A percentile compares a stretch with the other conserved stretches of the same genome.
Evolutionary conservation across 2,113 vertebrate species (phyloP).

Genomic region (Uria aalge): DNA sequence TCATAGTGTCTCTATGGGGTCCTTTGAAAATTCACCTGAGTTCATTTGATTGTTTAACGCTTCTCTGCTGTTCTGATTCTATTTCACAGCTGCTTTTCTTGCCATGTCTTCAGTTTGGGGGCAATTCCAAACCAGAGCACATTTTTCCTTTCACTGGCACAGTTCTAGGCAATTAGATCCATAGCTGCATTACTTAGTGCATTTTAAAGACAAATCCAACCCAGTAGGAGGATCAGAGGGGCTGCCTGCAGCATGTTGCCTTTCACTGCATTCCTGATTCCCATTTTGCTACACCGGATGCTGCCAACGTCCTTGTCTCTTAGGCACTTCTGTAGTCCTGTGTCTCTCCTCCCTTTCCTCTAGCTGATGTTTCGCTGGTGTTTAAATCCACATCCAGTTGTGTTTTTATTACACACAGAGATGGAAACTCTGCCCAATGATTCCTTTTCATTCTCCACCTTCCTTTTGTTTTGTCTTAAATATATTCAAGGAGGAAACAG

Average conservation of each 20-base stretch:
- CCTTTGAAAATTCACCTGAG: not conserved
- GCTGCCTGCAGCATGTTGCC: not conserved
- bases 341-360: not conserved
- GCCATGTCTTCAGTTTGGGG: not conserved
- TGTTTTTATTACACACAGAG: not conserved
- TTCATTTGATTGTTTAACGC: not conserved
- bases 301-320: not conserved
- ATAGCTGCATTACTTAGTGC: not conserved
- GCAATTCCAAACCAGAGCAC: not conserved
- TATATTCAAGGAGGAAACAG: not conserved
- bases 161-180: not conserved
- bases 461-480: constrained; percentile 51
- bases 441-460: constrained; percentile 3
- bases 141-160: not conserved
- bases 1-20: not conserved
- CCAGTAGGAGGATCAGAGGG: not conserved
- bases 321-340: not conserved
- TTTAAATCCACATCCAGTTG: not conserved
- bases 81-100: not conserved
- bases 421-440: constrained; percentile 15
- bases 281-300: not conserved
- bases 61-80: not conserved
- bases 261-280: not conserved
- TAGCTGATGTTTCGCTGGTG: not conserved
- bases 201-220: not conserved